These are phyloP conservation scores for Terrapene triunguis DNA, from an alignment of 2,113 vertebrate genomes.

Conservation along the genomic window DNA sequence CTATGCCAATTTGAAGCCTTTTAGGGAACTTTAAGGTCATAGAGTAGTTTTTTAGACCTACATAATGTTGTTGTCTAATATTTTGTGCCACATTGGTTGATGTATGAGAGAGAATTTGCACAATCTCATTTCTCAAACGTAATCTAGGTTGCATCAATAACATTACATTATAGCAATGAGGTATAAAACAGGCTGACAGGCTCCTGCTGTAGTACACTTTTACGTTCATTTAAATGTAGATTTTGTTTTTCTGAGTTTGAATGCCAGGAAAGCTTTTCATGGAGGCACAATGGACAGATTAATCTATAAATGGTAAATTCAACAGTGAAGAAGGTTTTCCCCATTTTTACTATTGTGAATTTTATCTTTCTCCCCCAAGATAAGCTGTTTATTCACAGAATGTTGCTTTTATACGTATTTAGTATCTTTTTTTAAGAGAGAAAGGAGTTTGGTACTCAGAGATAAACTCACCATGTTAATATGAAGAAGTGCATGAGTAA, in stretches of 20 bases:
- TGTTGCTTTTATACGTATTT: conserved; percentile 78
- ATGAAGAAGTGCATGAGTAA: conserved; percentile 47
- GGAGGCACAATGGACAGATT: conserved; percentile 76
- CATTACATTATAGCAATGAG: conserved; percentile 72
- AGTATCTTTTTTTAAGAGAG: conserved; percentile 59
- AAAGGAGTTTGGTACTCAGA: conserved; percentile 68
- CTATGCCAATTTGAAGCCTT: conserved; percentile 65
- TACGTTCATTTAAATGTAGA: conserved; percentile 80
- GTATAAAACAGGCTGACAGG: conserved; percentile 69
- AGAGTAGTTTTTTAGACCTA: conserved; percentile 61
- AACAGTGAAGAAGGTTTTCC: conserved; percentile 70
- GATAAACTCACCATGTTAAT: conserved; percentile 72
- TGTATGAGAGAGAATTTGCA: conserved; percentile 61
- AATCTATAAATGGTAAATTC: conserved; percentile 79
- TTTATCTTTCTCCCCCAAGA: conserved; percentile 77
- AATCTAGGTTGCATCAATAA: conserved; percentile 76
- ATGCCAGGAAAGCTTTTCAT: conserved; percentile 77
- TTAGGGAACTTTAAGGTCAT: conserved; percentile 65
- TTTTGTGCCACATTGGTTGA: conserved; percentile 58
- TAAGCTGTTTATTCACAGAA: conserved; percentile 79
- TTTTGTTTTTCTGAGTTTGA: conserved; percentile 76
- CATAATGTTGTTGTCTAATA: conserved; percentile 55
- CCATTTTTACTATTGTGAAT: conserved; percentile 71
- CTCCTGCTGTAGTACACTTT: conserved; percentile 74
- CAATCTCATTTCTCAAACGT: conserved; percentile 65